phyloP scores from a whole-genome alignment of 2,797 vertebrate genomes.

The Spinus olivaceus region DNA sequence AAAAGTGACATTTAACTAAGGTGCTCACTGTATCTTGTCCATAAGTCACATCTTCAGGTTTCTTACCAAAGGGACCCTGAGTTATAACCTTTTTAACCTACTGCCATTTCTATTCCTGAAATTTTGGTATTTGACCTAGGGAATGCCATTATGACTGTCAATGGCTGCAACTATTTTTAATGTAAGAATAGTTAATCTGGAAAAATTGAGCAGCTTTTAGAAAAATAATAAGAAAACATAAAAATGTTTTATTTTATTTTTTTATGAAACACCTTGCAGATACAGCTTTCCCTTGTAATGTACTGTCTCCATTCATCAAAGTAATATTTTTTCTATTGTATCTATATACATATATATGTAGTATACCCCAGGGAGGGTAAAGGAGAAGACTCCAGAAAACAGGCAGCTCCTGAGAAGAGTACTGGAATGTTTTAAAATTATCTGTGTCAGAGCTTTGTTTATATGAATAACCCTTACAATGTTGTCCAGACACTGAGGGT shows the following conservation, averaged over 20 bases:
- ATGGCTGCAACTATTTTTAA: background rate
- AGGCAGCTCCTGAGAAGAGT: background rate
- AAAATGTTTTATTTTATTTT: background rate
- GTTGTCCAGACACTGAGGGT: fast-evolving
- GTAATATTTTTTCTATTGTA: background rate
- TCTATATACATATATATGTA: background rate
- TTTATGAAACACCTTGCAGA: background rate
- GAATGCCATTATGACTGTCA: background rate
- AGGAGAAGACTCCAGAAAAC: fast-evolving
- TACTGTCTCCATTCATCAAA: background rate
- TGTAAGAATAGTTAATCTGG: background rate
- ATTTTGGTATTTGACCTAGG: background rate
- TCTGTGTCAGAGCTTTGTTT: background rate
- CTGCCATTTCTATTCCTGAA: background rate
- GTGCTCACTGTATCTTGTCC: background rate
- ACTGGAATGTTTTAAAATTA: background rate
- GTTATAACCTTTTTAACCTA: background rate
- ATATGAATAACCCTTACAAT: background rate
- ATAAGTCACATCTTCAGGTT: background rate
- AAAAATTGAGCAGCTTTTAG: background rate
- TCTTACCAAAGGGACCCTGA: background rate
- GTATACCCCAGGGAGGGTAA: fast-evolving
- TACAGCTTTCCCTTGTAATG: background rate
- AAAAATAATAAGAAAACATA: background rate
- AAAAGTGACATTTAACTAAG: background rate